These are phyloP conservation scores for Rugalucina vietnamica DNA, from an alignment of 2,888 invertebrate species.

Conservation along the genomic window DNA sequence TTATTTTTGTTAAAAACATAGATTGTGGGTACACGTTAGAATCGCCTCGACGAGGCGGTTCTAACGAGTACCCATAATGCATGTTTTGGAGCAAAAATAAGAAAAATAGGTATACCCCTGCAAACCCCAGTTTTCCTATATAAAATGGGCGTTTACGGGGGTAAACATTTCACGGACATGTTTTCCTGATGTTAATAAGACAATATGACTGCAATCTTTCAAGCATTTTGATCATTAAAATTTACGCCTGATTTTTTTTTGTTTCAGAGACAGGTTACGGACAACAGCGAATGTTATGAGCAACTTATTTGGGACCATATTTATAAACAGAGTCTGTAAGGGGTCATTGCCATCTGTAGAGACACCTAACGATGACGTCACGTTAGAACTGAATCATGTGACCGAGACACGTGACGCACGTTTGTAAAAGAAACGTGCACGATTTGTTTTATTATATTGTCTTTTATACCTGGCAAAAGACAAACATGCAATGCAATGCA, in stretches of 20 bases:
- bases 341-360: not conserved
- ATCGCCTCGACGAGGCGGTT: too few relatives aligned
- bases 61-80: too few relatives aligned
- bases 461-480: too few relatives aligned
- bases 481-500: too few relatives aligned
- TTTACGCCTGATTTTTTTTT: not conserved
- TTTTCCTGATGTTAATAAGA: too few relatives aligned
- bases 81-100: not conserved
- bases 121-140: too few relatives aligned
- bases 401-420: not conserved
- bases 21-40: too few relatives aligned
- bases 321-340: constrained; percentile 3
- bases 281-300: constrained; percentile 25
- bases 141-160: not conserved
- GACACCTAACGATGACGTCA: not conserved
- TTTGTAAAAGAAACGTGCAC: too few relatives aligned
- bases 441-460: too few relatives aligned
- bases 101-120: not conserved
- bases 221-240: not conserved
- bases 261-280: constrained; percentile 29
- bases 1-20: not conserved
- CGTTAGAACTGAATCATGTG: not conserved
- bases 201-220: not conserved
- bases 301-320: constrained; percentile 21
- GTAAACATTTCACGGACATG: not conserved